Percentiles rank a stretch among this genome's conserved stretches.
Conservation (phyloP, 2,888 invertebrate species). For the Drosophila anomelani region DNA sequence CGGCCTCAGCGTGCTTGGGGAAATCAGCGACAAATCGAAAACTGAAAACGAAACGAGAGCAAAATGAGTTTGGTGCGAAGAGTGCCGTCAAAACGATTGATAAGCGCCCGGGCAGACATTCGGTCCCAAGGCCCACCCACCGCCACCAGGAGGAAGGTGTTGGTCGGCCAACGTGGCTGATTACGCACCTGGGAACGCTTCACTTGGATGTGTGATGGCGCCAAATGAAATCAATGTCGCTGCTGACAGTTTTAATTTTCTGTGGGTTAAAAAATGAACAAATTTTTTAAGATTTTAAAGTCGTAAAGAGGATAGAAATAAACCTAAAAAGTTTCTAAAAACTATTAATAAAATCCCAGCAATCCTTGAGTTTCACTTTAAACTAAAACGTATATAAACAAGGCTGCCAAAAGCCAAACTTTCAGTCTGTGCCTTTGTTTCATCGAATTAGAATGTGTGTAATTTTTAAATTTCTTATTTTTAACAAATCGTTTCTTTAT, state of each 20-base stretch:
- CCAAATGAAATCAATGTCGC: conserved; percentile 17
- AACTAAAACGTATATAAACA: neutral
- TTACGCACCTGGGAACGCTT: conserved; percentile 66
- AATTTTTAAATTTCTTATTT: no score
- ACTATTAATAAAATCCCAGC: neutral
- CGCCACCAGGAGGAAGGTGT: neutral
- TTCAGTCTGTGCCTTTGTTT: neutral
- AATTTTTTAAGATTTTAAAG: neutral
- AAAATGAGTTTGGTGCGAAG: conserved; percentile 64
- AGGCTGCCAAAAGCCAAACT: no score
- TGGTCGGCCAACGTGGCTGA: conserved; percentile 45
- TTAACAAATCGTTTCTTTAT: no score
- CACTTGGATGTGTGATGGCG: conserved; percentile 8
- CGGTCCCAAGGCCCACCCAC: conserved; percentile 14
- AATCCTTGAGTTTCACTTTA: neutral
- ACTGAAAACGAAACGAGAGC: conserved; percentile 34
- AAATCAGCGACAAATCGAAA: conserved; percentile 74
- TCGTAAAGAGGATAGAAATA: neutral
- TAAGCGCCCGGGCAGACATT: conserved; percentile 30
- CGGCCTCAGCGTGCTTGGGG: conserved; percentile 63
- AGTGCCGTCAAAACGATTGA: conserved; percentile 40
- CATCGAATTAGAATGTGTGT: neutral
- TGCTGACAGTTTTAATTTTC: conserved; percentile 15
- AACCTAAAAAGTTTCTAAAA: no score
- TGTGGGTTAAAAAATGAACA: neutral